Conservation (phyloP, 2,888 invertebrate genomes). For the Podabrus alpinus region DNA sequence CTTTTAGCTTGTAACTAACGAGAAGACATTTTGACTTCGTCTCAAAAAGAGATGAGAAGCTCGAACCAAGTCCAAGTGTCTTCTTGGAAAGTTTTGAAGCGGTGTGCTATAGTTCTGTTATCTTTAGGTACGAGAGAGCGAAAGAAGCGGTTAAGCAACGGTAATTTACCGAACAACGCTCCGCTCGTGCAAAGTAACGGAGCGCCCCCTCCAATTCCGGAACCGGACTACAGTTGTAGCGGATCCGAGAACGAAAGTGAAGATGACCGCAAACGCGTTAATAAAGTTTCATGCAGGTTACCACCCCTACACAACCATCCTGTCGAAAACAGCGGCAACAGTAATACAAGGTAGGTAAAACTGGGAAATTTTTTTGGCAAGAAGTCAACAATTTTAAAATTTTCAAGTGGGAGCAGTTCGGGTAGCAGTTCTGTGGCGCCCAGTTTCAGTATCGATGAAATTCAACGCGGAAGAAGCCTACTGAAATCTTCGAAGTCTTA, state of each 20-base stretch:
- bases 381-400: neutral
- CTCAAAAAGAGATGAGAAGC: too few species aligned
- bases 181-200: constrained; percentile 33
- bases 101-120: neutral
- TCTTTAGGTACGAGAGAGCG: constrained; percentile 50
- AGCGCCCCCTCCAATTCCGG: constrained; percentile 80
- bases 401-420: constrained; percentile 69
- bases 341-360: constrained; percentile 67
- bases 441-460: constrained; percentile 87
- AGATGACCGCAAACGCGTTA: constrained; percentile 60
- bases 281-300: constrained; percentile 56
- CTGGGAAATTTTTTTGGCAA: neutral
- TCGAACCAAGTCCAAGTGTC: neutral
- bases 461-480: constrained; percentile 82
- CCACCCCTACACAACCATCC: constrained; percentile 53
- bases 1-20: neutral
- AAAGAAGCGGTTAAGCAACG: constrained; percentile 51
- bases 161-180: constrained; percentile 52
- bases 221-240: constrained; percentile 88
- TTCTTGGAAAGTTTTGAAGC: neutral
- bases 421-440: constrained; percentile 80
- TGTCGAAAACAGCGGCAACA: constrained; percentile 75
- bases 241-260: constrained; percentile 73
- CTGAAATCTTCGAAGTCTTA: constrained; percentile 86
- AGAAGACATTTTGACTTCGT: neutral